Evolutionary conservation across 2,113 vertebrate species (phyloP).

Genomic region (Sapayoa aenigma): DNA sequence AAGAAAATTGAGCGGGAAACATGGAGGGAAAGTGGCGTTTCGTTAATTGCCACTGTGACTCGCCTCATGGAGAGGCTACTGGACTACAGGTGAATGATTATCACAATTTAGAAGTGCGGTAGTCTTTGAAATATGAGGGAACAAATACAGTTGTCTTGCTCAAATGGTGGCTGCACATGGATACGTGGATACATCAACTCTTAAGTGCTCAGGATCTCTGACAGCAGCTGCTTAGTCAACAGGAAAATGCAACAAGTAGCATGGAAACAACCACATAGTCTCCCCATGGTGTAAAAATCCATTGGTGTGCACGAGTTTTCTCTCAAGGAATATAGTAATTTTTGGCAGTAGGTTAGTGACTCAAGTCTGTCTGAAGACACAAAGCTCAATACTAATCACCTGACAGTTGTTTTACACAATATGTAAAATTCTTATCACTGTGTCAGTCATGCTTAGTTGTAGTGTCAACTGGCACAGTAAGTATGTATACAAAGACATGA

Average conservation of each 20-base stretch:
- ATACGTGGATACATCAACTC: neutral
- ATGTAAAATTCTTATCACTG: neutral
- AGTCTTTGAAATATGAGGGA: neutral
- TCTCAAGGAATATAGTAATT: neutral
- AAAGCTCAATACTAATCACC: neutral
- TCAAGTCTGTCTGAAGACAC: neutral
- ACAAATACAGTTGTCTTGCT: neutral
- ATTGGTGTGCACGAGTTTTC: neutral
- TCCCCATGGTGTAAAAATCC: neutral
- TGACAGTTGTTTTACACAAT: conserved; percentile 6
- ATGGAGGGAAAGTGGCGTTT: conserved; percentile 97
- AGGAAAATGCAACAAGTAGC: neutral
- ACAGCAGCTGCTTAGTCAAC: neutral
- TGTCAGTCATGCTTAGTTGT: conserved; percentile 18
- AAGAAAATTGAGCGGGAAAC: conserved; percentile 99
- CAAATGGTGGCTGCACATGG: fast-evolving
- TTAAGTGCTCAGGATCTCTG: neutral
- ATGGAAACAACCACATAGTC: neutral
- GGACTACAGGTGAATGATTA: conserved; percentile 87
- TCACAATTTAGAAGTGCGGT: neutral
- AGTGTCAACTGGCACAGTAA: neutral
- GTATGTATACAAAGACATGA: neutral
- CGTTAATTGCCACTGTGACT: conserved; percentile 95
- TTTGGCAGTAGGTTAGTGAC: neutral
- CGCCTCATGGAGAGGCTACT: conserved; percentile 96